Conservation (phyloP, 2,797 vertebrate species). For the Enteromius anoplus region DNA sequence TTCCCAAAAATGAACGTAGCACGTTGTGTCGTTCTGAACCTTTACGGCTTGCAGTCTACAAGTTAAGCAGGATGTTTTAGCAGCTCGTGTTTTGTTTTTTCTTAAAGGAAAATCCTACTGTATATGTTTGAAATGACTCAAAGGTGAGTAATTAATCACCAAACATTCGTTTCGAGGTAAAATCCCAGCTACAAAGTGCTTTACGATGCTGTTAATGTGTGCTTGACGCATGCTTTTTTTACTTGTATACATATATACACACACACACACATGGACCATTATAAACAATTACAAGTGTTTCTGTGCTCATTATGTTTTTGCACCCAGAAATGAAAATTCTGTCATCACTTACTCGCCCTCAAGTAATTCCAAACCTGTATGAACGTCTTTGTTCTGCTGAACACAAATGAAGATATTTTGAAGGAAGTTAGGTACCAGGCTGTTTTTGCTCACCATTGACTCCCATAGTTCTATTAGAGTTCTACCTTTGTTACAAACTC, state of each 20-base stretch:
- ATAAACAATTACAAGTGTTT: conserved; percentile 2
- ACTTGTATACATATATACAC: background rate
- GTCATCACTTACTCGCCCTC: too few relatives aligned
- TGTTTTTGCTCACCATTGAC: too few relatives aligned
- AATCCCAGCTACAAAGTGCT: background rate
- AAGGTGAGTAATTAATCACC: background rate
- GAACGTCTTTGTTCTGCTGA: too few relatives aligned
- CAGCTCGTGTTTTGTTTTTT: background rate
- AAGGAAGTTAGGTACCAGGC: too few relatives aligned
- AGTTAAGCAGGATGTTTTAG: background rate
- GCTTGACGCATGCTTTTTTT: conserved; percentile 31
- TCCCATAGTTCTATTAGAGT: too few relatives aligned
- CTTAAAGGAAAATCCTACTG: background rate
- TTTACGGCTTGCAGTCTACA: background rate
- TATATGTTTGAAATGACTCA: background rate
- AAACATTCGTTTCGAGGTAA: background rate
- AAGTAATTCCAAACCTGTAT: too few relatives aligned
- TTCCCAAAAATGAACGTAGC: background rate
- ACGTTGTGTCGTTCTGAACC: too few relatives aligned
- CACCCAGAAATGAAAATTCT: background rate
- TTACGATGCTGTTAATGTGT: conserved; percentile 32
- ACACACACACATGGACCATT: background rate
- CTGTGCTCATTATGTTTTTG: conserved; percentile 4
- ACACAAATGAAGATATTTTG: too few relatives aligned
- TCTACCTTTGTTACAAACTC: too few relatives aligned